Base-by-base conservation (phyloP, 2,888 invertebrate genomes). In the Stenchaetothrips biformis region DNA sequence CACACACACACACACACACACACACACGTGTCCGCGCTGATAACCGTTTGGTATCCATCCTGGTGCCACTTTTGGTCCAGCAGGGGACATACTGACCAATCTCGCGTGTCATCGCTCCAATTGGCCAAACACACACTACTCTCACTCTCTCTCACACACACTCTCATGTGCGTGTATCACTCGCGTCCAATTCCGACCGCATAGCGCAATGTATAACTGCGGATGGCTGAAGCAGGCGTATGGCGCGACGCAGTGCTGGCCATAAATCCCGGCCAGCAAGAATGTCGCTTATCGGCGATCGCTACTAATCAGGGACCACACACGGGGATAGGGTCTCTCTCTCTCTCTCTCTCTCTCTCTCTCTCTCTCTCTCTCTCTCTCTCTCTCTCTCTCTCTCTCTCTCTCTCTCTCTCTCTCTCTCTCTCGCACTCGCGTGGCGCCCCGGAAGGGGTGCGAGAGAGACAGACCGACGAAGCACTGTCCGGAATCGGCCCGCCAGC, bases 241-340 rank as follows among this genome's bases (percentile, higher is more conserved):
- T 4, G 37, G 2, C 1, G 37, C 37, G 37, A 74, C 67, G 67
- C 67, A 74, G 25, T 74, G 67, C 25, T 25, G 25, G 25, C 25
- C 67, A 21, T 74, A 74, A 74, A 74, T 74, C 67, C 25, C 25
- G 67, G 37, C 25, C 25, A 2, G 67, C 25, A 74, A 21, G 67
- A 74, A 74, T 74, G 67, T 74, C 67, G 67, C 67, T 74, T 74
- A 74, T 74, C 67, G 25, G 7, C 67, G 67, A 74, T 74, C 67
- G 67, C 67, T 21, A 74, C 67, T 74, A 74, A 74, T 74, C 67
- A 74, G 67, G 67, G 67, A 11, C 59, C 59, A 18, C 18, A 18
- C 18, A 21, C 9, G 67, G 67, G 67, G 67, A 18, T 2, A 53
- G 53, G 53, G 53, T 18, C 53, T 18, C 0, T 18, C 53, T 13